phyloP scores from a whole-genome alignment of 2,888 invertebrate species.

The Anodontia alba region DNA sequence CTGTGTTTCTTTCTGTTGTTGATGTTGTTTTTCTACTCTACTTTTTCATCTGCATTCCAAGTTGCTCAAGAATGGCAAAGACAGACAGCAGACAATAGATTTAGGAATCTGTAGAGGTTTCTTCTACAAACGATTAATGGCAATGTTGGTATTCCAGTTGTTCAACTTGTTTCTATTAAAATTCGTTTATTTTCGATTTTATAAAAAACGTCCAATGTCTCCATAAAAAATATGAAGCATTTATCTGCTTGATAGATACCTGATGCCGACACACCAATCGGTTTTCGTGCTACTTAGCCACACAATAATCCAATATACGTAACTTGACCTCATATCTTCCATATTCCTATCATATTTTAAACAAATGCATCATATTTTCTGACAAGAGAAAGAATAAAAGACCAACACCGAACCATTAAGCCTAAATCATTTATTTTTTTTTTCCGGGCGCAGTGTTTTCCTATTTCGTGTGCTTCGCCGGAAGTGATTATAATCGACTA shows the following conservation, averaged over 20 bases:
- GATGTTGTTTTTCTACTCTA: no score
- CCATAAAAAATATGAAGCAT: no score
- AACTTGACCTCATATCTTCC: conserved; percentile 12
- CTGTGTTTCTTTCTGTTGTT: no score
- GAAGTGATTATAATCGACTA: conserved; percentile 49
- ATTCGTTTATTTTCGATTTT: no score
- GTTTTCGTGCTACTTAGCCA: conserved; percentile 9
- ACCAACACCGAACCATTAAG: conserved; percentile 31
- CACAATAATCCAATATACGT: neutral
- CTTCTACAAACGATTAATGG: no score
- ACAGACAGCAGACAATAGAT: no score
- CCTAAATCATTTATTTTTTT: conserved; percentile 38
- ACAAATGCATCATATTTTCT: conserved; percentile 18
- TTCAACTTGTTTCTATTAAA: no score
- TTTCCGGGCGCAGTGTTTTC: conserved; percentile 51
- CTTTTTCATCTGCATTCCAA: no score
- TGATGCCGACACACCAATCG: conserved; percentile 1
- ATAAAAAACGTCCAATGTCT: no score
- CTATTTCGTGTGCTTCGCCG: conserved; percentile 41
- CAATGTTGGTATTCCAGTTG: no score
- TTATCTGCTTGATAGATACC: neutral
- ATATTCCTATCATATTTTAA: conserved; percentile 5
- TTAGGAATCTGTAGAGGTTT: no score
- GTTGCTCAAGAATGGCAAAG: no score
- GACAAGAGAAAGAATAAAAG: conserved; percentile 32